These are phyloP conservation scores for Parochlus steinenii DNA, from an alignment of 2,888 invertebrate genomes.

Conservation along the genomic window DNA sequence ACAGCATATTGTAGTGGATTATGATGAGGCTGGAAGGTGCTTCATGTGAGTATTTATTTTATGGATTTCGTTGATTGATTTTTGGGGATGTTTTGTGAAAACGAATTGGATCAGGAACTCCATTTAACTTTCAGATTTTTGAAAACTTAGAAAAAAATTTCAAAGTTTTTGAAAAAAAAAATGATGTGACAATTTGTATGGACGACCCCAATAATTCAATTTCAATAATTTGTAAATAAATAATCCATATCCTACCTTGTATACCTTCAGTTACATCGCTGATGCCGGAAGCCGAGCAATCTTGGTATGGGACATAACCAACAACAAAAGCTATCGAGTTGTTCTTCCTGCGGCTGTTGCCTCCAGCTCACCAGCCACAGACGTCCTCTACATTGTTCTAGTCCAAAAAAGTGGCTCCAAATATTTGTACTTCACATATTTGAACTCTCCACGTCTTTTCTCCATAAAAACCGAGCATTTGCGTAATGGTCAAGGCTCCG, in stretches of 20 bases:
- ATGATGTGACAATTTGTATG: too few species aligned
- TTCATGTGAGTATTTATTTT: conserved; percentile 25
- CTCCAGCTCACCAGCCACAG: conserved; percentile 26
- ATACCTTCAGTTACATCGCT: conserved; percentile 19
- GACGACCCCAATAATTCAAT: not conserved
- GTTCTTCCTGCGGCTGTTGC: conserved; percentile 37
- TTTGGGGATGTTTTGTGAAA: too few species aligned
- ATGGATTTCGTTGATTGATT: too few species aligned
- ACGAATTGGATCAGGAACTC: too few species aligned
- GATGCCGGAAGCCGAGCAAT: conserved; percentile 27
- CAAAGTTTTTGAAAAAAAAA: too few species aligned
- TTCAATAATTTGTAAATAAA: not conserved
- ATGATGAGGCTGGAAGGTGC: conserved; percentile 32
- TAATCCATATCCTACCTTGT: not conserved
- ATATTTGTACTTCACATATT: conserved; percentile 39
- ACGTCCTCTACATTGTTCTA: conserved; percentile 41
- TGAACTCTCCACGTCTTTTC: conserved; percentile 37
- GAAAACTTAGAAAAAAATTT: too few species aligned
- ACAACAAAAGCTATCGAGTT: conserved; percentile 35
- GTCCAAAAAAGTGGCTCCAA: conserved; percentile 34
- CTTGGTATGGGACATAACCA: conserved; percentile 35
- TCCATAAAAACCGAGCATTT: conserved; percentile 37
- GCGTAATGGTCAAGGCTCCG: conserved; percentile 33
- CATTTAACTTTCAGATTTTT: not conserved
- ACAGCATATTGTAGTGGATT: conserved; percentile 42